Conservation (phyloP, 1,140 invertebrate genomes). For the Sitodiplosis mosellana region DNA sequence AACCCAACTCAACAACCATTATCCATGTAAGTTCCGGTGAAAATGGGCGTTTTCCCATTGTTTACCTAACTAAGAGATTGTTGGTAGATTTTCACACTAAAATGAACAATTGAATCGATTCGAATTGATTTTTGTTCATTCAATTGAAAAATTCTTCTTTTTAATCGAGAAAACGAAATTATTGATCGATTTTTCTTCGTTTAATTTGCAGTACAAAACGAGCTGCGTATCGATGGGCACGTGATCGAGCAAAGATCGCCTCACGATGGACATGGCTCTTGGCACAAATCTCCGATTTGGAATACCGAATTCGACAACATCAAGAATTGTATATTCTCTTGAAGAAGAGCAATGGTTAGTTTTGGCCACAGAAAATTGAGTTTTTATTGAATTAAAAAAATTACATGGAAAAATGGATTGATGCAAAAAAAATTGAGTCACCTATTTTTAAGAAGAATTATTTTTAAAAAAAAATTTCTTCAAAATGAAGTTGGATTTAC, state of each 20-base stretch:
- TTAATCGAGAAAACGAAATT: no score
- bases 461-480: no score
- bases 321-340: constrained; percentile 58
- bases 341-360: constrained; percentile 32
- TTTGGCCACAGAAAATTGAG: constrained; percentile 15
- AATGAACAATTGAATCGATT: no score
- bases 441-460: no score
- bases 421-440: no score
- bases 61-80: no score
- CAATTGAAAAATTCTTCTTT: not conserved
- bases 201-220: constrained; percentile 49
- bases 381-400: not conserved
- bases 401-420: not conserved
- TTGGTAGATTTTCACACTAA: no score
- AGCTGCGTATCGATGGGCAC: constrained; percentile 69
- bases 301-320: constrained; percentile 80
- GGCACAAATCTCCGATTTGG: constrained; percentile 77
- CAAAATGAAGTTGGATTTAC: no score
- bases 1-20: constrained; percentile 53
- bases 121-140: constrained; percentile 1
- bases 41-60: no score
- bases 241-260: constrained; percentile 60
- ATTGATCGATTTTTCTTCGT: not conserved
- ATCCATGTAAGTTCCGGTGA: constrained; percentile 69
- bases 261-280: constrained; percentile 82